Base-by-base conservation (phyloP, 2,797 vertebrate species). In the Silurus aristotelis region DNA sequence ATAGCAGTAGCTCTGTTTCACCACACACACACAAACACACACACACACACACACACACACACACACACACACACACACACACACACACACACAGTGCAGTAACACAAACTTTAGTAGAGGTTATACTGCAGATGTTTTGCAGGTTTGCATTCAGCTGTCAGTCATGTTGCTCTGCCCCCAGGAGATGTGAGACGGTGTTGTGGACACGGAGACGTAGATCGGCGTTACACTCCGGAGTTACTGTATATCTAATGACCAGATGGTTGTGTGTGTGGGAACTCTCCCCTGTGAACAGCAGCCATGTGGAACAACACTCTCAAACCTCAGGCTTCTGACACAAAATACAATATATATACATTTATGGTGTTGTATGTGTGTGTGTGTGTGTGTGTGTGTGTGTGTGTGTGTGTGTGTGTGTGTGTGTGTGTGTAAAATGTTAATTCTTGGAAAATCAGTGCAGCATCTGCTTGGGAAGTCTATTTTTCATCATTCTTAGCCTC, bases 171-270 rank as follows among this genome's bases (percentile, higher is more conserved):
- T 8, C n/a, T 6, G 7, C 48, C 48, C 72, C 22, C 22, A 25
- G 9, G 48, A 75, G 48, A 56, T n/a, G 22, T 75, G 14, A 55
- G n/a, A 56, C 27, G 48, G 72, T 75, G n/a, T 75, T 75, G 72
- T 17, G 31, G 72, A 56, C 48, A 75, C 27, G 72, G 48, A 56
- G 48, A 48, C 14, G 4, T 17, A 15, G 46, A n/a, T 13, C 48
- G 56, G 15, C 72, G n/a, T 75, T 55, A 75, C 52, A n/a, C 72
- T 75, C 72, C 1, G 52, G 48, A 75, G 52, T 75, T 75, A 56
- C n/a, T 15, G 72, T 75, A 17, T 56, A 25, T 55, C 72, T 75
- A 56, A 75, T 55, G 48, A 56, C 48, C 72, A 75, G 25, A 55
- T 75, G 72, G 6, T 56, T 55, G 31, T 31, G 31, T 17, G 72